Evolutionary conservation across 2,113 vertebrate genomes (phyloP), one percentile per base, ranked within the genome.

Genomic region (Junco hyemalis): DNA sequence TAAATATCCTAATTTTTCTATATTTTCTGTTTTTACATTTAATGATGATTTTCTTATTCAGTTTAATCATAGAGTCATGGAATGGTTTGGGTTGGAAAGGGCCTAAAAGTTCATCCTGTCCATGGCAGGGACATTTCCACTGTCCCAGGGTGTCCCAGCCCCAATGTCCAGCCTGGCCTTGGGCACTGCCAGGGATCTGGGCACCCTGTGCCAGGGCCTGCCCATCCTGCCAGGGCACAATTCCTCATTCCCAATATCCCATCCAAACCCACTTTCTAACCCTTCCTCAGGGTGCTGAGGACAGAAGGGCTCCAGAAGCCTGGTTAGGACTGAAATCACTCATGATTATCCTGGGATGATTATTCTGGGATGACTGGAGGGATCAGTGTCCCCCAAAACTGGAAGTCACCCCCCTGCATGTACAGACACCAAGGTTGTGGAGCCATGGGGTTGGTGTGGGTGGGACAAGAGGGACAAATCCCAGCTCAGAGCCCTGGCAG

Each of bases 401-500:
- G 44, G 47, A 61, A 25, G 11, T 4, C 38, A 51, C 1, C 31
- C 50, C 20, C 4, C 79, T 29, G 28, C 11, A 44, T 0, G n/a
- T 7, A 13, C 51, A 57, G 24, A 33, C 1, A 2, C 2, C 47
- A 31, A 2, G 0, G 0, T 7, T 9, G 2, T 0, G 21, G 9
- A 66, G n/a, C 14, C 28, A 6, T 0, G 4, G 45, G 12, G 16
- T 2, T 29, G 78, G 3, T 8, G 35, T 7, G 35, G 23, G 17
- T 0, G 6, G n/a, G 11, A 26, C 40, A 71, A 36, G 69, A 73
- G 1, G 23, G 51, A 16, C n/a, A 63, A 44, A 73, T 5, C 4
- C 35, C 33, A 35, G 44, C 25, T 15, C 51, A 22, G 31, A 66
- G 63, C 66, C 40, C 29, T 7, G 50, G 26, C 10, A n/a, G 53